Evolutionary conservation across 2,113 vertebrate genomes (phyloP).

Genomic region (Triplophysa tibetana): DNA sequence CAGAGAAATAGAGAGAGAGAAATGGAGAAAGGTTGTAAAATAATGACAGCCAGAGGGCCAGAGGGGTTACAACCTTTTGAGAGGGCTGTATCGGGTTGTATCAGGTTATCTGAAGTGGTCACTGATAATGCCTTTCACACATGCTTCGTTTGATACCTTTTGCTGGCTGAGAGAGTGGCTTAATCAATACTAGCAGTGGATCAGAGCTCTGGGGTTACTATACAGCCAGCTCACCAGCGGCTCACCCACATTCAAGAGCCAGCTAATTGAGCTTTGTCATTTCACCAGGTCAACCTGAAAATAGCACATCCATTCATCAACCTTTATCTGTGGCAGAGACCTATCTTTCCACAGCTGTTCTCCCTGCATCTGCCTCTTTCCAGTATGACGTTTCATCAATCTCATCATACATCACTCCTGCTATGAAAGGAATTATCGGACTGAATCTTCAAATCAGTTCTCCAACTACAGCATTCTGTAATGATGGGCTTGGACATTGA

Average conservation of each 20-base stretch:
- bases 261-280: conserved; percentile 70
- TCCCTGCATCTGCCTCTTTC: conserved; percentile 26
- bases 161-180: conserved; percentile 59
- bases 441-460: conserved; percentile 18
- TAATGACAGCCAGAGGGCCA: conserved; percentile 61
- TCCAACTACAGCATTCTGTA: conserved; percentile 10
- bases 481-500: conserved; percentile 7
- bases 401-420: conserved; percentile 11
- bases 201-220: conserved; percentile 73
- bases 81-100: conserved; percentile 70
- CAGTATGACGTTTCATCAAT: conserved; percentile 32
- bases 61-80: conserved; percentile 67
- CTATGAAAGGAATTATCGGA: conserved; percentile 28
- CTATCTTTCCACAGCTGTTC: conserved; percentile 45
- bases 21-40: conserved; percentile 46
- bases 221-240: conserved; percentile 60
- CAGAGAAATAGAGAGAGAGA: no score
- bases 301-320: conserved; percentile 61
- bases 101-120: conserved; percentile 75
- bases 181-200: conserved; percentile 75
- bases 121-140: conserved; percentile 79
- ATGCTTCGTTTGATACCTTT: conserved; percentile 72
- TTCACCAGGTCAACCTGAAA: conserved; percentile 64
- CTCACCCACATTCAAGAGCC: conserved; percentile 55
- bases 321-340: conserved; percentile 58